Percentiles rank a stretch among this genome's conserved stretches.
Conservation (phyloP, 2,113 vertebrate species). For the Crotophaga sulcirostris region DNA sequence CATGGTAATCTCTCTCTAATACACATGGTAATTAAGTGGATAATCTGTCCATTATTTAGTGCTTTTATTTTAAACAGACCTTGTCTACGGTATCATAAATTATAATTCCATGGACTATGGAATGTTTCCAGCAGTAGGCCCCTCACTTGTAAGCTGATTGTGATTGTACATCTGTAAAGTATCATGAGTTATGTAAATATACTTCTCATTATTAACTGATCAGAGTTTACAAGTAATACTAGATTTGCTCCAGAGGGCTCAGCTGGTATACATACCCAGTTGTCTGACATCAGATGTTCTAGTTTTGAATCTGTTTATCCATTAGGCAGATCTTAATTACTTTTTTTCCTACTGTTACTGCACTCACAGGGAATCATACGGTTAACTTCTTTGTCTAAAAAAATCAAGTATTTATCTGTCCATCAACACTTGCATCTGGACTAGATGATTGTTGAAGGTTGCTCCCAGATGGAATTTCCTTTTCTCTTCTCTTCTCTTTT, state of each 20-base stretch:
- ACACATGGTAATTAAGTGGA: neutral
- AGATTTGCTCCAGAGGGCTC: neutral
- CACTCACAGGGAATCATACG: neutral
- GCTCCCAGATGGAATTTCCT: neutral
- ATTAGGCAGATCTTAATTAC: neutral
- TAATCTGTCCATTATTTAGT: neutral
- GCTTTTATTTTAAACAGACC: neutral
- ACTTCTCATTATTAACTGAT: neutral
- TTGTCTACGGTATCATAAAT: neutral
- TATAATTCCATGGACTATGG: neutral
- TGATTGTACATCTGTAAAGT: neutral
- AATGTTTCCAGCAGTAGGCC: neutral
- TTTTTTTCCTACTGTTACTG: neutral
- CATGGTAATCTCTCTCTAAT: neutral
- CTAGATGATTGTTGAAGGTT: neutral
- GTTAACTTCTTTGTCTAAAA: neutral
- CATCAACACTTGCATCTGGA: neutral
- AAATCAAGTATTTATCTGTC: fast-evolving
- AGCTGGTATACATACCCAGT: neutral
- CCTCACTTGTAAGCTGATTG: neutral
- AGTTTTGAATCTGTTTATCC: neutral
- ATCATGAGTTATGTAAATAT: neutral
- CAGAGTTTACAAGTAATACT: neutral
- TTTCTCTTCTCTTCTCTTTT: neutral
- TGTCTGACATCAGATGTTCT: neutral